phyloP scores from a whole-genome alignment of 2,797 vertebrate species.

The Acipenser transmontanus region DNA sequence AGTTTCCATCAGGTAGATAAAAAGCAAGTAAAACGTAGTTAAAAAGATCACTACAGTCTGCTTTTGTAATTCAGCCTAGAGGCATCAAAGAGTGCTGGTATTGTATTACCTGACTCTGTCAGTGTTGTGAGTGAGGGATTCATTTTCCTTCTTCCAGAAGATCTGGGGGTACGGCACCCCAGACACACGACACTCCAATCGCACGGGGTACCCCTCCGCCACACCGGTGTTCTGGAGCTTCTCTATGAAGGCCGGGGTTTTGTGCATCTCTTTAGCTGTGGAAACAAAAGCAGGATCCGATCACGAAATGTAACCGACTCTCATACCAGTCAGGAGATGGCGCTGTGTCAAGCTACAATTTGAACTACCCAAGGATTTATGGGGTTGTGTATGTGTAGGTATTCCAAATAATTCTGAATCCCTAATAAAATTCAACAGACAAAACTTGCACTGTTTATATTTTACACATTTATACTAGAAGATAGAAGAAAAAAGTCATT shows the following conservation, averaged over 20 bases:
- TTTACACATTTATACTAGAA: too few relatives aligned
- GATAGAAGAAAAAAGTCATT: too few relatives aligned
- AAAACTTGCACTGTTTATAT: too few relatives aligned
- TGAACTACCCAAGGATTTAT: background rate
- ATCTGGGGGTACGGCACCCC: constrained; percentile 88
- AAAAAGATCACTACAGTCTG: too few relatives aligned
- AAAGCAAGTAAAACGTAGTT: too few relatives aligned
- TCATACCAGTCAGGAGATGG: background rate
- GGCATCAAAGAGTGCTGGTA: too few relatives aligned
- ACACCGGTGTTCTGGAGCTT: constrained; percentile 96
- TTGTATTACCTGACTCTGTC: constrained; percentile 84
- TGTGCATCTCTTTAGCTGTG: constrained; percentile 92
- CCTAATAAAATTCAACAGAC: too few relatives aligned
- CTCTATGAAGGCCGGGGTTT: constrained; percentile 82
- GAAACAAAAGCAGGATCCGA: constrained; percentile 15
- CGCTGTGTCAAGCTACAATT: background rate
- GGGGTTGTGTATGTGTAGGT: background rate
- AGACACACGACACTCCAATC: constrained; percentile 83
- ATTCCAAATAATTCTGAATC: too few relatives aligned
- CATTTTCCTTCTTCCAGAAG: constrained; percentile 98
- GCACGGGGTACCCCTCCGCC: constrained; percentile 86
- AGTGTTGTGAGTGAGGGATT: constrained; percentile 92
- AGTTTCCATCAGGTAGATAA: too few relatives aligned
- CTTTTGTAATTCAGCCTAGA: too few relatives aligned
- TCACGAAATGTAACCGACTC: background rate